Percentiles rank a stretch among this genome's conserved stretches.
Conservation (phyloP, 1,140 invertebrate species). For the Drosophila eugracilis region DNA sequence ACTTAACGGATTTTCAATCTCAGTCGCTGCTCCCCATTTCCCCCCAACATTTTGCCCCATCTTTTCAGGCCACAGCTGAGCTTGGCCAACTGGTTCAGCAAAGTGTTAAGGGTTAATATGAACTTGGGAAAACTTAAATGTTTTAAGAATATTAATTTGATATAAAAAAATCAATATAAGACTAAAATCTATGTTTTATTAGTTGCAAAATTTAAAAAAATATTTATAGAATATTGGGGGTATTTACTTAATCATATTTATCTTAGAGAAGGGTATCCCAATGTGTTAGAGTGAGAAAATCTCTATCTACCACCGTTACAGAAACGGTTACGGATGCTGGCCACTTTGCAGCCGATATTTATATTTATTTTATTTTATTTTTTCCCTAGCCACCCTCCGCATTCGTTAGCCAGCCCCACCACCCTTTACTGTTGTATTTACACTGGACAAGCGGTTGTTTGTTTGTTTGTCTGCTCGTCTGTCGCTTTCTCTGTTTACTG, state of each 20-base stretch:
- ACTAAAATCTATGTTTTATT: no score
- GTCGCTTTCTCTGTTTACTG: slow-evolving; percentile 70
- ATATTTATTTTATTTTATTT: slow-evolving; percentile 79
- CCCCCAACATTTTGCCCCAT: not conserved
- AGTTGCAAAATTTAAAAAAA: no score
- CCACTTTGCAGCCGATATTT: slow-evolving; percentile 81
- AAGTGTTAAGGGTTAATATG: not conserved
- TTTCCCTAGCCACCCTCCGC: not conserved
- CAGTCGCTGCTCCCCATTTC: slow-evolving; percentile 41
- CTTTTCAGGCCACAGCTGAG: slow-evolving; percentile 15
- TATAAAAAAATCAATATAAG: no score
- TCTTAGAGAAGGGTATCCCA: slow-evolving; percentile 5
- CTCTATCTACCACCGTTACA: slow-evolving; percentile 7
- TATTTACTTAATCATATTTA: no score
- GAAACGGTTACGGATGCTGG: slow-evolving; percentile 36
- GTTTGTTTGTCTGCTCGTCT: slow-evolving; percentile 52
- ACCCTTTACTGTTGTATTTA: slow-evolving; percentile 63
- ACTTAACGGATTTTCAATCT: slow-evolving; percentile 83
- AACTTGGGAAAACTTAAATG: not conserved
- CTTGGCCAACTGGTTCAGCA: slow-evolving; percentile 6
- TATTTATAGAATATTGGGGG: no score
- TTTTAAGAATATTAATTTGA: not conserved
- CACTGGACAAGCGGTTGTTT: slow-evolving; percentile 63
- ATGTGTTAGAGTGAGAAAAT: not conserved
- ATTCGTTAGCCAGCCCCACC: not conserved